A percentile compares a stretch with the other conserved stretches of the same genome.
phyloP scores from a whole-genome alignment of 2,797 vertebrate species.

The Ctenochaetus hawaiiensis region DNA sequence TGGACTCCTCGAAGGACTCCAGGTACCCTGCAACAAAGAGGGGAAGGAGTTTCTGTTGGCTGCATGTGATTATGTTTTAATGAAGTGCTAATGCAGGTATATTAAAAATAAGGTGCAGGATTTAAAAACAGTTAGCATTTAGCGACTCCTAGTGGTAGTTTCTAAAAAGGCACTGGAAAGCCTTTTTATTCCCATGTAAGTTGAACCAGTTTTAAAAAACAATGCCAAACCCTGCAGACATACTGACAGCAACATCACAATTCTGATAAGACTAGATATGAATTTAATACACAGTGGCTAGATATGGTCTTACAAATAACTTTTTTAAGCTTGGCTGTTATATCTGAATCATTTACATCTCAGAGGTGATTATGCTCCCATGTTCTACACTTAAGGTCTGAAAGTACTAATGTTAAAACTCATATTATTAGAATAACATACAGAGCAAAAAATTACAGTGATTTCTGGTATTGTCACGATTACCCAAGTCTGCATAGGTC shows the following conservation, averaged over 20 bases:
- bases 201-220: background rate
- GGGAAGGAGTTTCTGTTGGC: background rate
- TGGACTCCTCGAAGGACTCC: conserved; percentile 88
- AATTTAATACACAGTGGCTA: background rate
- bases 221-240: too few relatives aligned
- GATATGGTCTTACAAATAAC: background rate
- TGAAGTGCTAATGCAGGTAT: background rate
- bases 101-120: background rate
- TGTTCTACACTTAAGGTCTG: background rate
- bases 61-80: background rate
- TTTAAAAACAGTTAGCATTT: background rate
- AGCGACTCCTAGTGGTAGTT: conserved; percentile 21
- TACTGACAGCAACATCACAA: too few relatives aligned
- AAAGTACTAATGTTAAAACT: background rate
- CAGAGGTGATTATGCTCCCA: background rate
- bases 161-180: background rate
- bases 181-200: background rate
- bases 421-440: background rate
- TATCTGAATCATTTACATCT: background rate
- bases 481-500: background rate
- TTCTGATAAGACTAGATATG: background rate
- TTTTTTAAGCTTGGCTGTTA: background rate
- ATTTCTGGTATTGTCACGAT: background rate
- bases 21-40: conserved; percentile 85
- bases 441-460: background rate